Evolutionary conservation across 2,888 invertebrate genomes (phyloP), one percentile per base, ranked within the genome.

Genomic region (Gari tellinella): DNA sequence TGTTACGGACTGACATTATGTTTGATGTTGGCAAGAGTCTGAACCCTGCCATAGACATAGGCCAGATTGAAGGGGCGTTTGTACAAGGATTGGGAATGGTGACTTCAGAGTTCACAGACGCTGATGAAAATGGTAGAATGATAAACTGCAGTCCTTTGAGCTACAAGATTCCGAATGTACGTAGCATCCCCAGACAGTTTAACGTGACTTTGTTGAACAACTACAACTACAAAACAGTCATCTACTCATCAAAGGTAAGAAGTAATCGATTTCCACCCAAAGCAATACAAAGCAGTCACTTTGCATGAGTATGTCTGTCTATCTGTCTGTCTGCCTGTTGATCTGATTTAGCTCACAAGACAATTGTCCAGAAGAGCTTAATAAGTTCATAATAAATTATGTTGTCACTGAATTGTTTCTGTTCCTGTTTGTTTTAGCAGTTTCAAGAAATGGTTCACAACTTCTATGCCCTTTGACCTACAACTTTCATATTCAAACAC

Each of bases 231-330:
- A 95, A 96, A 0, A 94, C 95, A 87, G 97, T 97, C 14, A 96
- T 98, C 12, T 98, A 96, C 92, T 97, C 98, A 0, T 98, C 98
- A 1, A 99, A 98, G 95, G 97, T 96, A 98, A 14, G 25, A n/a
- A 7, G 17, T 45, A 12, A 8, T 40, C n/a, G n/a, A n/a, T n/a
- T n/a, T n/a, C n/a, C n/a, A n/a, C n/a, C n/a, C n/a, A n/a, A n/a
- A n/a, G n/a, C n/a, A n/a, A n/a, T n/a, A n/a, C n/a, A n/a, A n/a
- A n/a, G n/a, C n/a, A n/a, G n/a, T n/a, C n/a, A n/a, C n/a, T n/a
- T n/a, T n/a, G n/a, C n/a, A n/a, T n/a, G n/a, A n/a, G n/a, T n/a
- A n/a, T n/a, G n/a, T n/a, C n/a, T n/a, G n/a, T n/a, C n/a, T n/a
- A n/a, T n/a, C n/a, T n/a, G n/a, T n/a, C n/a, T n/a, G n/a, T n/a